Conservation (phyloP, 2,113 vertebrate genomes). For the Macquaria australasica region DNA sequence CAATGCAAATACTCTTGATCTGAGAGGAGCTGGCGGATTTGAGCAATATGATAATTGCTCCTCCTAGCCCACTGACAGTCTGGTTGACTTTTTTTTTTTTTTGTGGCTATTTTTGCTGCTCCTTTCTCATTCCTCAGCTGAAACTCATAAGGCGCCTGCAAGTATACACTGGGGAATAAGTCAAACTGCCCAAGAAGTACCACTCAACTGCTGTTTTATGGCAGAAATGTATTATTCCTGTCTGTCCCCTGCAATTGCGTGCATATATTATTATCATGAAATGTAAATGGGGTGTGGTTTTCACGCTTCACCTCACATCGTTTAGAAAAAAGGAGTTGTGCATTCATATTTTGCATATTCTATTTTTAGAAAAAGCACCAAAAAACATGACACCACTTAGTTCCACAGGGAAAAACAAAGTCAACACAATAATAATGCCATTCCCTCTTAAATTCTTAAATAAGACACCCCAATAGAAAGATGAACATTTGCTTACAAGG, state of each 20-base stretch:
- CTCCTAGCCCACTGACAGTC: conserved; percentile 23
- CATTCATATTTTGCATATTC: neutral
- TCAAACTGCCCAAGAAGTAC: conserved; percentile 29
- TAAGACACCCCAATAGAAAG: conserved; percentile 44
- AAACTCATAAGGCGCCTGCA: conserved; percentile 24
- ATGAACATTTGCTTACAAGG: conserved; percentile 70
- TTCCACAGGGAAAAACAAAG: conserved; percentile 18
- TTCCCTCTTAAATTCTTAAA: conserved; percentile 35
- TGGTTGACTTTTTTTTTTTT: neutral
- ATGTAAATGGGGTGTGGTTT: conserved; percentile 30
- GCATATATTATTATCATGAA: conserved; percentile 37
- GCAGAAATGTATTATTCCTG: conserved; percentile 15
- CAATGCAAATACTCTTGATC: conserved; percentile 73
- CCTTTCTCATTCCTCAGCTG: conserved; percentile 4
- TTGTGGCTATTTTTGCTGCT: conserved; percentile 29
- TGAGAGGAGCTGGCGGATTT: conserved; percentile 61
- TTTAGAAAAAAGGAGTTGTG: neutral
- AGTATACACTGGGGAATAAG: conserved; percentile 31
- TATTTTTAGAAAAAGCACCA: neutral
- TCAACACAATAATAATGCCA: conserved; percentile 23
- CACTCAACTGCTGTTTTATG: conserved; percentile 17
- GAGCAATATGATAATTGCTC: conserved; percentile 68
- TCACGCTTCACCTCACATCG: neutral
- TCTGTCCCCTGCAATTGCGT: neutral
- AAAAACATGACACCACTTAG: conserved; percentile 40